A percentile compares a stretch with the other conserved stretches of the same genome.
These are phyloP conservation scores for Pogonomyrmex barbatus DNA, from an alignment of 1,140 invertebrate genomes.

Conservation along the genomic window DNA sequence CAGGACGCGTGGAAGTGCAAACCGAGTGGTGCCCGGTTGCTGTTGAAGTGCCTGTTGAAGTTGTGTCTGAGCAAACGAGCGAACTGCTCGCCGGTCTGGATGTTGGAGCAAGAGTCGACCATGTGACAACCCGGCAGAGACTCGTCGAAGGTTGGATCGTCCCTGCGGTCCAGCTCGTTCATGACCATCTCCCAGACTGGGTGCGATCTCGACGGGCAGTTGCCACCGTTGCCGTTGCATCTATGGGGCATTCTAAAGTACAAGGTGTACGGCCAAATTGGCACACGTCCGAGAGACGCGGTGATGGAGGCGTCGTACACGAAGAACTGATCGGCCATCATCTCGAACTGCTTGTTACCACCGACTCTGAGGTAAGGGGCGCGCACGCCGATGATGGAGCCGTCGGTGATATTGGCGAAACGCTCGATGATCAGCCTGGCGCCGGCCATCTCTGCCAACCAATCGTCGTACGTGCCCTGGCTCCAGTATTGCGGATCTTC, in stretches of 20 bases:
- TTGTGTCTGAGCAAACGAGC: conserved; percentile 95
- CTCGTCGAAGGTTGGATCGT: conserved; percentile 96
- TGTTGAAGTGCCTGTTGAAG: conserved; percentile 97
- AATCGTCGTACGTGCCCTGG: conserved; percentile 95
- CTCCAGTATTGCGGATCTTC: conserved; percentile 96
- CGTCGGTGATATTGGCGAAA: conserved; percentile 96
- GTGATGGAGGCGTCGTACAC: conserved; percentile 98
- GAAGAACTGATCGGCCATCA: conserved; percentile 98
- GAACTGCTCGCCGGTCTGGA: conserved; percentile 95
- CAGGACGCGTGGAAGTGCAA: conserved; percentile 98
- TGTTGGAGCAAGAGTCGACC: conserved; percentile 97
- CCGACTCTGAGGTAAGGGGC: conserved; percentile 96
- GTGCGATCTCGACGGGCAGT: conserved; percentile 95
- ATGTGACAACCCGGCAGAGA: conserved; percentile 96
- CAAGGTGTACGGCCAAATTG: conserved; percentile 98
- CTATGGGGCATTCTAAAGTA: conserved; percentile 98
- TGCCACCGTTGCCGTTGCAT: conserved; percentile 96
- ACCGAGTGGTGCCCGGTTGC: conserved; percentile 96
- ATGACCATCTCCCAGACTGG: conserved; percentile 98
- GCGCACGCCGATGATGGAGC: conserved; percentile 94
- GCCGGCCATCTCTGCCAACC: conserved; percentile 98
- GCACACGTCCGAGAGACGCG: conserved; percentile 94
- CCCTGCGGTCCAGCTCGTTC: conserved; percentile 96
- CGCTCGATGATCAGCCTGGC: conserved; percentile 94
- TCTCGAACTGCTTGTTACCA: conserved; percentile 97